Conservation (phyloP, 2,113 vertebrate genomes). For the Rhea pennata region DNA sequence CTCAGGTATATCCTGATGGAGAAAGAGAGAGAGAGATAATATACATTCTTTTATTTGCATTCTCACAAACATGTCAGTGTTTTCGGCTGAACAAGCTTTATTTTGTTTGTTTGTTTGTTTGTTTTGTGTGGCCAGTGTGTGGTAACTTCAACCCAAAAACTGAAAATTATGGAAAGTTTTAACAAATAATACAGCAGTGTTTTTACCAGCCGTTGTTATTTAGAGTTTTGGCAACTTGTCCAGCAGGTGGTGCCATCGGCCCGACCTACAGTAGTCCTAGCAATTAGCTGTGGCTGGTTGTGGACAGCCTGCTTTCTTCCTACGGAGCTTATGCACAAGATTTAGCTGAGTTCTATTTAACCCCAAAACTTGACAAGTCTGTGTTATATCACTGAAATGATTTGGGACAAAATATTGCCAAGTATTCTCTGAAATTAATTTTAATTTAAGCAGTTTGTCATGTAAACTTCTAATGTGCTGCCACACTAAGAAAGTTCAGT, state of each 20-base stretch:
- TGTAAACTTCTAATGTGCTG: not conserved
- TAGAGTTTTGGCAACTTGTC: accelerated
- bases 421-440: not conserved
- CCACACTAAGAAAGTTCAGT: not conserved
- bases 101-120: too few relatives aligned
- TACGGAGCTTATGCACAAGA: not conserved
- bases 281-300: not conserved
- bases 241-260: not conserved
- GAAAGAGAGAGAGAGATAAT: too few relatives aligned
- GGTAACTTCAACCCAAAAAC: not conserved
- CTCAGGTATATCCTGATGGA: too few relatives aligned
- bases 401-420: not conserved
- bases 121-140: not conserved
- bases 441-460: not conserved
- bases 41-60: not conserved
- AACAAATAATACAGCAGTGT: not conserved
- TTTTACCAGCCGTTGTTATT: not conserved
- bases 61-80: not conserved
- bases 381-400: not conserved
- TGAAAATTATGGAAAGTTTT: not conserved
- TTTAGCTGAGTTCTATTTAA: not conserved
- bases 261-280: accelerated
- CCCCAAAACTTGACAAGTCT: accelerated
- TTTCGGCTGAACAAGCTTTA: not conserved
- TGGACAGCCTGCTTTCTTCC: not conserved